A percentile compares a stretch with the other conserved stretches of the same genome.
Evolutionary conservation across 53 echinoderm and acorn worm genomes (phyloP).

Genomic region (Luidia sarsii): DNA sequence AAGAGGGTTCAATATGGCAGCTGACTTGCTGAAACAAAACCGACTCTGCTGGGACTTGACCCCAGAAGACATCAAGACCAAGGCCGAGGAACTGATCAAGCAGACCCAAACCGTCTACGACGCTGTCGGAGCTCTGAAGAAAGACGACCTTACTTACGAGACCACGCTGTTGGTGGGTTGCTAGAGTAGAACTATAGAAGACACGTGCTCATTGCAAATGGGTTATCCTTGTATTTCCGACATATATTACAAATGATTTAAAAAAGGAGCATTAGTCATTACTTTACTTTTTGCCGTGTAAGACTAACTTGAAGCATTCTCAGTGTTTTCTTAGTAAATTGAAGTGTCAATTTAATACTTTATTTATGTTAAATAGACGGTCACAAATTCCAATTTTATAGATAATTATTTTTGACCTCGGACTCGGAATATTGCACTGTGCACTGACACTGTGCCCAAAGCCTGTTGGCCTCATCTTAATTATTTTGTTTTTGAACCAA

Average conservation of each 20-base stretch:
- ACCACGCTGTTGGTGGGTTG: slow-evolving; percentile 72
- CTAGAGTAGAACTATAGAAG: background rate
- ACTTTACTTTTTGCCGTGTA: no score
- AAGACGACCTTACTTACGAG: slow-evolving; percentile 74
- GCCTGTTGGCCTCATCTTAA: no score
- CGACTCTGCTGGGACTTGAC: slow-evolving; percentile 88
- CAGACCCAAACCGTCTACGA: slow-evolving; percentile 77
- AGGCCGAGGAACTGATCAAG: slow-evolving; percentile 71
- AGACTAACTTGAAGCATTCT: no score
- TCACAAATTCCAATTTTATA: no score
- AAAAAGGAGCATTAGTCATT: background rate
- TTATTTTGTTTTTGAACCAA: no score
- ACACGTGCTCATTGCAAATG: slow-evolving; percentile 2
- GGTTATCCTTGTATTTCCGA: slow-evolving; percentile 1
- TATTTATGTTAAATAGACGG: no score
- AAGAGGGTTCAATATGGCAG: no score
- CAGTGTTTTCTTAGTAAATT: no score
- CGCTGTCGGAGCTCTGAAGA: slow-evolving; percentile 78
- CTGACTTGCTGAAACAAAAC: slow-evolving; percentile 53
- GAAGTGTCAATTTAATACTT: no score
- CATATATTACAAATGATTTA: background rate
- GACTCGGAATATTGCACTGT: no score
- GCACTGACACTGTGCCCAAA: no score
- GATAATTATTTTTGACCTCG: no score
- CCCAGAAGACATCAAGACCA: slow-evolving; percentile 76